Conservation (phyloP, 2,797 vertebrate species). For the Acanthurus tractus region DNA sequence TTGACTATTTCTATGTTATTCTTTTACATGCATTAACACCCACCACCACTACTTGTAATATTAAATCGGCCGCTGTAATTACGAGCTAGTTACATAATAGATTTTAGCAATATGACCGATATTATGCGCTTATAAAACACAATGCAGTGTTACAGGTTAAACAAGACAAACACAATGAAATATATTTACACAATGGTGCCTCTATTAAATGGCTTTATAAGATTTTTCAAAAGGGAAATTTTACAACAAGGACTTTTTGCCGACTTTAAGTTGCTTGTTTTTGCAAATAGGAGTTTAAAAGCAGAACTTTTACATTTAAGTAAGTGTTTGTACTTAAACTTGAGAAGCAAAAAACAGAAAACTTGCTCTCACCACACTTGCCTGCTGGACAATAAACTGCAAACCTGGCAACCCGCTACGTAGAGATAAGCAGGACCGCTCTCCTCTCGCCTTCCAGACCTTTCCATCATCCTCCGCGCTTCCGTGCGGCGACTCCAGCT, state of each 20-base stretch:
- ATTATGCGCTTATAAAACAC: background rate
- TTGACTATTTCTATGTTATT: background rate
- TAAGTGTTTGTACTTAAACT: too few relatives aligned
- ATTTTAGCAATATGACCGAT: too few relatives aligned
- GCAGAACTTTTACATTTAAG: too few relatives aligned
- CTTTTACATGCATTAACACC: too few relatives aligned
- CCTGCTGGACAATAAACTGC: background rate
- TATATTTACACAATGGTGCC: too few relatives aligned
- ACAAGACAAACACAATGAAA: background rate
- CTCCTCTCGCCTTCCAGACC: slow-evolving; percentile 39
- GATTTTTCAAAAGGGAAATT: too few relatives aligned
- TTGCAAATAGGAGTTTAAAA: too few relatives aligned
- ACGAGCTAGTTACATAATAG: too few relatives aligned
- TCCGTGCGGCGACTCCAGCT: accelerated
- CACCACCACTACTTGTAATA: background rate
- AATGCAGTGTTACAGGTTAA: background rate
- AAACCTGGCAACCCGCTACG: slow-evolving; percentile 61
- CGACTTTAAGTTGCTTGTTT: too few relatives aligned
- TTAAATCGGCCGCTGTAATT: background rate
- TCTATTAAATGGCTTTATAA: too few relatives aligned
- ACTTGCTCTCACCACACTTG: background rate
- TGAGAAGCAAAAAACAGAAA: background rate
- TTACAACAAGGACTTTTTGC: too few relatives aligned
- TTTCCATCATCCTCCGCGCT: slow-evolving; percentile 41
- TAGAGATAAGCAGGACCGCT: background rate